Evolutionary conservation across 2,113 vertebrate species (phyloP), one percentile per base, ranked within the genome.

Genomic region (Albula goreensis): DNA sequence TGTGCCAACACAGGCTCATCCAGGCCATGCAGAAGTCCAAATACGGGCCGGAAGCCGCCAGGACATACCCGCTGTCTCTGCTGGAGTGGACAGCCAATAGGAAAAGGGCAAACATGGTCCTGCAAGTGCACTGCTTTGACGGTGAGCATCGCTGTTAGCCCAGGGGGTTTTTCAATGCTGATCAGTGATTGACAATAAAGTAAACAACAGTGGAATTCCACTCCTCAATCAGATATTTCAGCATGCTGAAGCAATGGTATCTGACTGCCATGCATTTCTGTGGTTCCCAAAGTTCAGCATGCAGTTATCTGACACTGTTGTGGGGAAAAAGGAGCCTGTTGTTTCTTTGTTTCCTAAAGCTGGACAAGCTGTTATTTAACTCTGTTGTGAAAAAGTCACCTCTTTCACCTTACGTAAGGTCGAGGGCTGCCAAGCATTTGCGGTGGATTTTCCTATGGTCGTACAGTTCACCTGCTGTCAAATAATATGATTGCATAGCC

Each of bases 1-100:
- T 98, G 83, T 99, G 98, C 93, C 98, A 99, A 90, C 97, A 97
- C 88, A 97, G 96, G 87, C 96, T 99, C 91, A 95, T 99, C 91
- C 97, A 98, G 15, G 97, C 96, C 88, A 95, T 98, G 95, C 96
- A 95, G 7, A 94, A 87, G 56, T 86, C 94, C 0, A 93, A 93
- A 51, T 89, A 91, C 50, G 96, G 96, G 0, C 57, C 92, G 0
- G 93, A 95, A 0, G 93, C 94, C 0, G 93, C 94, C 83, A 95
- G 98, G 0, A 94, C 96, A 11, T 97, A 96, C 90, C 98, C 98
- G 0, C 98, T 96, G 0, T 97, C 96, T 1, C 95, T 97, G 11
- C 95, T 99, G 7, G 98, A 99, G 94, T 99, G 98, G 98, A 96
- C 92, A 0, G 95, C 96, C 6, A 96, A 95, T 91, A 94, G 96